A percentile compares a stretch with the other conserved stretches of the same genome.
Conservation (phyloP, 2,113 vertebrate genomes). For the Jacana jacana region DNA sequence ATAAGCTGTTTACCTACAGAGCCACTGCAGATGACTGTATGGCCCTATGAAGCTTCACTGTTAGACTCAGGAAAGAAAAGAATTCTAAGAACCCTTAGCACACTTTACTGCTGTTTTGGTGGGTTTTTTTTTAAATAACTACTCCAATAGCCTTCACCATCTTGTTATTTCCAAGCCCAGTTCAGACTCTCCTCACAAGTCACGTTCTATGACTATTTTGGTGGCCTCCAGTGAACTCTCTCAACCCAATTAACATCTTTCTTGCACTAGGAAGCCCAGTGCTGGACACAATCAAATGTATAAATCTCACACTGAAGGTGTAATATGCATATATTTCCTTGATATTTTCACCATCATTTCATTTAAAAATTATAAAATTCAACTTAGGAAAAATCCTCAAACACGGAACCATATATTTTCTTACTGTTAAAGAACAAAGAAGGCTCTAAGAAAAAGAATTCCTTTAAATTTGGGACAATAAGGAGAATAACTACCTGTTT, state of each 20-base stretch:
- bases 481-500: not conserved
- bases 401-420: not conserved
- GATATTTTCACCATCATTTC: not conserved
- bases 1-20: not conserved
- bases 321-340: not conserved
- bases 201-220: not conserved
- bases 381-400: not conserved
- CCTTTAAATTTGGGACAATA: not conserved
- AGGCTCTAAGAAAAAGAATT: not conserved
- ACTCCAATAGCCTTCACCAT: not conserved
- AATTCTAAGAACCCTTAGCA: not conserved
- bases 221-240: not conserved
- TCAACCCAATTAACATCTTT: not conserved
- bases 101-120: too few species aligned
- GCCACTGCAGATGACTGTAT: not conserved
- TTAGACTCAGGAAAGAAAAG: not conserved
- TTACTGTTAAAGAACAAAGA: not conserved
- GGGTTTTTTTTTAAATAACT: not conserved
- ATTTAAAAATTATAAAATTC: not conserved
- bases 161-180: not conserved
- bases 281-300: not conserved
- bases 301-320: not conserved
- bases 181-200: not conserved
- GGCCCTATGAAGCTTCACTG: not conserved
- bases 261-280: not conserved